Conservation (phyloP, 2,797 vertebrate genomes). For the Apogon talboti region DNA sequence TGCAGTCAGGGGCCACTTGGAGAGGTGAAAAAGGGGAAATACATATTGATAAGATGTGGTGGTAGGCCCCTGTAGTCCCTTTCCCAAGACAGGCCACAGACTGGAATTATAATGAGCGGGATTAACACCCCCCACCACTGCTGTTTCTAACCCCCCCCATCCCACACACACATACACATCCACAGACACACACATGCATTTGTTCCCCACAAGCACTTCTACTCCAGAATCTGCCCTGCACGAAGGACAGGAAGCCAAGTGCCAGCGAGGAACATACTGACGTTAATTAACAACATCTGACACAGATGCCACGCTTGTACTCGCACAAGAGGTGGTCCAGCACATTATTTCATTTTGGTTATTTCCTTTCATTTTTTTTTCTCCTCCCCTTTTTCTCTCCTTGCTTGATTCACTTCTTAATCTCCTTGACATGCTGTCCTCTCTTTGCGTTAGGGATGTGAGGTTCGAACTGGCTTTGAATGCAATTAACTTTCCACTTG, state of each 20-base stretch:
- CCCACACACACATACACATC: constrained; percentile 56
- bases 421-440: constrained; percentile 82
- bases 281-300: constrained; percentile 90
- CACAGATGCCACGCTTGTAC: constrained; percentile 88
- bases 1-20: constrained; percentile 60
- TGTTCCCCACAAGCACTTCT: constrained; percentile 73
- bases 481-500: constrained; percentile 79
- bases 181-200: constrained; percentile 53
- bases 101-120: constrained; percentile 88
- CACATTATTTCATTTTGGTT: constrained; percentile 87
- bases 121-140: constrained; percentile 83
- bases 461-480: constrained; percentile 68
- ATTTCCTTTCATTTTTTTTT: constrained; percentile 81
- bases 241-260: constrained; percentile 84
- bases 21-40: constrained; percentile 75
- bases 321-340: constrained; percentile 86
- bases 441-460: constrained; percentile 66
- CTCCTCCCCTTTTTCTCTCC: constrained; percentile 63
- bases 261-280: constrained; percentile 86
- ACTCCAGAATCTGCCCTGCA: constrained; percentile 77
- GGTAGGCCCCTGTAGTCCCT: constrained; percentile 73
- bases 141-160: constrained; percentile 63
- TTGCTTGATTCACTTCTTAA: constrained; percentile 78
- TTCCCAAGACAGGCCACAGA: constrained; percentile 79
- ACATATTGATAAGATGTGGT: constrained; percentile 83